Conservation (phyloP, 2,797 vertebrate species). For the Fringilla coelebs region DNA sequence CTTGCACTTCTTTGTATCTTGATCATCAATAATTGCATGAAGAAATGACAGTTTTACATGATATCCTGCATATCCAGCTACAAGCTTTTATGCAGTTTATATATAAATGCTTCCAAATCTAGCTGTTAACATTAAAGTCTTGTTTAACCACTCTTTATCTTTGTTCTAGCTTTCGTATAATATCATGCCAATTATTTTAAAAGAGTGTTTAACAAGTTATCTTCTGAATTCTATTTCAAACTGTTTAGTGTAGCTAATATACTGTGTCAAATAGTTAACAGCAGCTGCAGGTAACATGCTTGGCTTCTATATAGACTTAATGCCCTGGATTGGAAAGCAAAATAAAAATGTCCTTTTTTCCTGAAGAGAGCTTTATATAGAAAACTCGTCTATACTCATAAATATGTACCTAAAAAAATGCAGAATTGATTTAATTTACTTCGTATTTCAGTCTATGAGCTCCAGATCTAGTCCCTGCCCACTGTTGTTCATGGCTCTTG, state of each 20-base stretch:
- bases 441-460: background rate
- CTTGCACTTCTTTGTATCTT: background rate
- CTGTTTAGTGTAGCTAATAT: background rate
- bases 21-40: slow-evolving; percentile 31
- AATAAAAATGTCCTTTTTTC: background rate
- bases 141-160: slow-evolving; percentile 22
- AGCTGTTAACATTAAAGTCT: background rate
- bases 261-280: background rate
- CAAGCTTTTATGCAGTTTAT: slow-evolving; percentile 34
- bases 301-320: slow-evolving; percentile 12
- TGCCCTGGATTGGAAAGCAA: background rate
- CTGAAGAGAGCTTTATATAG: background rate
- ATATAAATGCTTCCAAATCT: slow-evolving; percentile 24
- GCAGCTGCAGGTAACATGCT: slow-evolving; percentile 21
- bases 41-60: slow-evolving; percentile 34
- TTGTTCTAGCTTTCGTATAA: background rate
- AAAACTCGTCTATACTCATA: background rate
- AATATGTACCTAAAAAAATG: background rate
- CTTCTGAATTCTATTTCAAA: background rate
- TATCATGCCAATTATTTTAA: slow-evolving; percentile 4
- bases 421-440: background rate
- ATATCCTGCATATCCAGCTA: slow-evolving; percentile 11
- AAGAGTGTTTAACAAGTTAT: background rate
- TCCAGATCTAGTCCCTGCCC: background rate
- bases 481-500: background rate